Base-by-base conservation (phyloP, 2,797 vertebrate species). In the Telmatherina bonti region DNA sequence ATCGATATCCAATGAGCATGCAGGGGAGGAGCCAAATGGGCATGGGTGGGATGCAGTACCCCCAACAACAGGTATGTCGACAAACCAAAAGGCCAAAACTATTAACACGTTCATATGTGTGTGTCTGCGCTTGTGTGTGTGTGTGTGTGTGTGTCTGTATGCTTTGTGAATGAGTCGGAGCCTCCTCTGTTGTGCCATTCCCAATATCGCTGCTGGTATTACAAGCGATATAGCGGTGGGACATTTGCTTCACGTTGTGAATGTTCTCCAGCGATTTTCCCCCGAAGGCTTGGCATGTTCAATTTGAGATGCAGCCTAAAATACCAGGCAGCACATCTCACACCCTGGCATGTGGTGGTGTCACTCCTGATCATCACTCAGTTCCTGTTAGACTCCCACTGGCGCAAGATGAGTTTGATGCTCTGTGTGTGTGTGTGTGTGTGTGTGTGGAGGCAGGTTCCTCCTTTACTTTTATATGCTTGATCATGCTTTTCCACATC, bases 1-100 rank as follows among this genome's bases (percentile, higher is more conserved):
- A 98, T 84, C 94, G 97, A 72, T 97, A 97, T 77, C 96, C 96
- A 15, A 92, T 98, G 79, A 92, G 92, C 91, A 95, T 97, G 92
- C 97, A 96, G 81, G 95, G 95, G 70, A 93, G 97, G 79, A 94
- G 94, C 75, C 96, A 96, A 0, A 94, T 96, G 83, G 90, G 94
- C 83, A 95, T 98, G 93, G 93, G 87, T 41, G 95, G 95, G 79
- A 94, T 98, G 94, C 97, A 96, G 91, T 98, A 96, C 87, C 94
- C 96, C 64, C 97, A 97, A 76, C 97, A 97, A 89, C 97, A 98
- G 96, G 97, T 98, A 90, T 30, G 87, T 72, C 67, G 57, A 52
- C 43, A 31, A 54, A 71, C 51, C 13, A 24, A 15, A 67, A 35
- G 20, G 7, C 38, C n/a, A 9, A 11, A 0, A 35, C 41, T 58